Base-by-base conservation (phyloP, 2,113 vertebrate species). In the Coptodon bakossiorum region DNA sequence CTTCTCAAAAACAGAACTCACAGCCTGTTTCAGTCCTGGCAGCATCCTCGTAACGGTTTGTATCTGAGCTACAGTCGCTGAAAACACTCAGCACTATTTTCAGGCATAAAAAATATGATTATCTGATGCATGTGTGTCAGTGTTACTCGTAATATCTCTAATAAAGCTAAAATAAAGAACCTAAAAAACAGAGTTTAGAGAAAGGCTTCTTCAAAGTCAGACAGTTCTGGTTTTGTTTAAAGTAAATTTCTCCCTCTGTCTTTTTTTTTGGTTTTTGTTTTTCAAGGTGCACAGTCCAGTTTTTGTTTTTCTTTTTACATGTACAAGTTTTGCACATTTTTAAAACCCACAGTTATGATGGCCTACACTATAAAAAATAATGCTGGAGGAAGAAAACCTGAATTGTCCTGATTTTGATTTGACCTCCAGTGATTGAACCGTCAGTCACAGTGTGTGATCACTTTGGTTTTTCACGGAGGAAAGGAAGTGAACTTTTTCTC, bases 341-440 rank as follows among this genome's bases (percentile, higher is more conserved):
- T 17, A 0, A 50, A 50, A 8, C 43, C 43, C 24, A 78, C 43
- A 78, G 24, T 78, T 31, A 50, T 78, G 4, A 0, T 10, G 24
- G 2, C 43, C 43, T 12, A 50, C 45, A 31, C 6, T 13, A 78
- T 52, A 52, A 78, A 78, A 78, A 78, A 50, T 52, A 78, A 50
- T 3, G 43, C 16, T 50, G 27, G 43, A n/a, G 43, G 13, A 50
- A 50, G 45, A 50, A 50, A 78, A 73, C 7, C 63, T 76, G 71
- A 50, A 76, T 48, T 1, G 6, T 73, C 5, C 66, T 73, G 40
- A 73, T 45, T 78, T 31, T 12, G 43, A 78, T 78, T 78, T 0
- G 81, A 27, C 45, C 45, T 36, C 24, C n/a, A 8, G 27, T 13
- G 48, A 68, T 10, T 84, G 52, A 71, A 38, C 7, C 17, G 9